These are phyloP conservation scores for Cataglyphis rosenhaueri DNA, from an alignment of 2,888 invertebrate species.

Conservation along the genomic window DNA sequence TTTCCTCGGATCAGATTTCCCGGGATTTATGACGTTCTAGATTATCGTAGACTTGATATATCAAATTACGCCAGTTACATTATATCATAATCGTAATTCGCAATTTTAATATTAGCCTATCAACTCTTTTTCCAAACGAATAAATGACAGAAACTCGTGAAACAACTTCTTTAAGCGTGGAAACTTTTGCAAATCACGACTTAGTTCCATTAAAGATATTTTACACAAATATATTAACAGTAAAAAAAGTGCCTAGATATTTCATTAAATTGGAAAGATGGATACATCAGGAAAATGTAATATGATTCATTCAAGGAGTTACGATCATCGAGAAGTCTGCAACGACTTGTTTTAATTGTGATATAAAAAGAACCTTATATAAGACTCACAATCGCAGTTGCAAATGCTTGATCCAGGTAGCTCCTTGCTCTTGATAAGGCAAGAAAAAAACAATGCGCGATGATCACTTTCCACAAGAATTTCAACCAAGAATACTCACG, in stretches of 20 bases:
- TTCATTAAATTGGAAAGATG: background rate
- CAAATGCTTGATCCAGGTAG: conserved; percentile 17
- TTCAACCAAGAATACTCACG: conserved; percentile 2
- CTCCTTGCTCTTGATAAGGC: conserved; percentile 20
- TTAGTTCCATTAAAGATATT: conserved; percentile 34
- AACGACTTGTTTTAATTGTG: conserved; percentile 6
- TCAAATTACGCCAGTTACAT: background rate
- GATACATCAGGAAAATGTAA: background rate
- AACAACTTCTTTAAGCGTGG: conserved; percentile 19
- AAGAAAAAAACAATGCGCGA: conserved; percentile 27
- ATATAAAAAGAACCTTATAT: background rate
- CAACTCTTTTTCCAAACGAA: background rate
- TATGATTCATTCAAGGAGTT: background rate
- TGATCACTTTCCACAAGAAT: conserved; percentile 45
- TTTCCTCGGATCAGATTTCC: background rate
- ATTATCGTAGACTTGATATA: background rate
- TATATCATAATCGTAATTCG: background rate
- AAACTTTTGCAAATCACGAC: conserved; percentile 13
- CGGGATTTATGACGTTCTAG: background rate
- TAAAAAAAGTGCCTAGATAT: background rate
- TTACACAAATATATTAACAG: background rate
- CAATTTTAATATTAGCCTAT: conserved; percentile 4
- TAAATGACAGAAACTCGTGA: background rate
- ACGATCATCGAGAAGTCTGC: conserved; percentile 20
- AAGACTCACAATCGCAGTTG: conserved; percentile 28